Evolutionary conservation across 2,113 vertebrate genomes (phyloP).

Genomic region (Vanacampus margaritifer): DNA sequence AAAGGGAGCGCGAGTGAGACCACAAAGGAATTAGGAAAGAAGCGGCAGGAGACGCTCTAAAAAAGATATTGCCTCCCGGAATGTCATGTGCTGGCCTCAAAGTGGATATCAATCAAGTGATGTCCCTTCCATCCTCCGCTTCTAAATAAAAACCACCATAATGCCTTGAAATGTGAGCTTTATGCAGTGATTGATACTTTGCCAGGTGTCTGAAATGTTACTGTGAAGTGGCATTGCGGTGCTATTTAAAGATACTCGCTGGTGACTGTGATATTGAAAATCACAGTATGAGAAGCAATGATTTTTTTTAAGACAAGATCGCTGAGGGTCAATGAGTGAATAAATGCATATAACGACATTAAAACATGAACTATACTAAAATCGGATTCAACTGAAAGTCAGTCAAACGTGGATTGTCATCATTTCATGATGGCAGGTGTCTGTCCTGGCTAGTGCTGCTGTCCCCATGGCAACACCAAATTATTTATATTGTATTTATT

Average conservation of each 20-base stretch:
- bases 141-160: constrained; percentile 43
- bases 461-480: not conserved
- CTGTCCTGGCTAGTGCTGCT: not conserved
- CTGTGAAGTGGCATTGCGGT: constrained; percentile 3
- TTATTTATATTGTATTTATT: too few species aligned
- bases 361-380: not conserved
- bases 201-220: constrained; percentile 6
- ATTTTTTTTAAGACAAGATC: not conserved
- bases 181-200: constrained; percentile 11
- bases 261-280: constrained; percentile 8
- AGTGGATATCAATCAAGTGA: constrained; percentile 50
- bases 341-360: not conserved
- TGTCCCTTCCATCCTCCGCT: constrained; percentile 28
- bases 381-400: not conserved
- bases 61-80: constrained; percentile 34
- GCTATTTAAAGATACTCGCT: constrained; percentile 11
- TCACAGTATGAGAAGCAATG: not conserved
- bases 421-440: not conserved
- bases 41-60: constrained; percentile 31
- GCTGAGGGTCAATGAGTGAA: not conserved
- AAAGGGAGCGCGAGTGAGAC: constrained; percentile 32
- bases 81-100: constrained; percentile 52
- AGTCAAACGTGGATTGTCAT: not conserved
- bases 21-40: constrained; percentile 22
- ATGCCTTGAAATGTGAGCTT: constrained; percentile 23